Conservation (phyloP, 1,140 invertebrate genomes). For the Vollenhovia emeryi region DNA sequence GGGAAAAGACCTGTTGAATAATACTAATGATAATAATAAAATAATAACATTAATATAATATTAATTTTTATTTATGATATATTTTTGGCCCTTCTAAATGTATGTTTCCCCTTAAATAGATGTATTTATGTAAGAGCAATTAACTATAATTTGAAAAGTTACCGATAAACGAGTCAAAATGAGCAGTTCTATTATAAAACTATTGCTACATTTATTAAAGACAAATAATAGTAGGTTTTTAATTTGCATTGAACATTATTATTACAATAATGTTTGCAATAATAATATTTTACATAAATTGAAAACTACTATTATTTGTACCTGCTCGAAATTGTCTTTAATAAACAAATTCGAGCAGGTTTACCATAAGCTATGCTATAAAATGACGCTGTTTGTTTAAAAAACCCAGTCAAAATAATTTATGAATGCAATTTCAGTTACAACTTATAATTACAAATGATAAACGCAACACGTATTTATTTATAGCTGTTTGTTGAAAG, state of each 20-base stretch:
- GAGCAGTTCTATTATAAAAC: background rate
- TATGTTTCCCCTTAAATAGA: constrained; percentile 1
- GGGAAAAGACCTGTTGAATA: too few species aligned
- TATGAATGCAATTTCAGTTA: background rate
- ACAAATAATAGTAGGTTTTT: too few species aligned
- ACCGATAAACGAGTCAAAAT: background rate
- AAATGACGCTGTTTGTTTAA: background rate
- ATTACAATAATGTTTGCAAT: background rate
- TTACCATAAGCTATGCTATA: background rate
- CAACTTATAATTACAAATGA: background rate
- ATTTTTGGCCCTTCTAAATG: too few species aligned
- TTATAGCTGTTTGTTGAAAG: background rate
- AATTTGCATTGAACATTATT: too few species aligned
- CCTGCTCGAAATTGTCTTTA: too few species aligned
- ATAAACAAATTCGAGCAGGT: background rate
- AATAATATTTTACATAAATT: background rate
- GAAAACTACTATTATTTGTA: background rate
- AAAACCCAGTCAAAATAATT: background rate
- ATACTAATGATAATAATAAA: too few species aligned
- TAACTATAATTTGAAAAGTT: constrained; percentile 4
- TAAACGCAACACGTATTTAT: background rate
- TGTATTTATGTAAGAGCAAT: background rate
- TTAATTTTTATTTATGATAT: too few species aligned
- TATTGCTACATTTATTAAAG: background rate
- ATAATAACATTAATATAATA: too few species aligned